Conservation (phyloP, 2,113 vertebrate species). For the pig (Sus scrofa) region DNA sequence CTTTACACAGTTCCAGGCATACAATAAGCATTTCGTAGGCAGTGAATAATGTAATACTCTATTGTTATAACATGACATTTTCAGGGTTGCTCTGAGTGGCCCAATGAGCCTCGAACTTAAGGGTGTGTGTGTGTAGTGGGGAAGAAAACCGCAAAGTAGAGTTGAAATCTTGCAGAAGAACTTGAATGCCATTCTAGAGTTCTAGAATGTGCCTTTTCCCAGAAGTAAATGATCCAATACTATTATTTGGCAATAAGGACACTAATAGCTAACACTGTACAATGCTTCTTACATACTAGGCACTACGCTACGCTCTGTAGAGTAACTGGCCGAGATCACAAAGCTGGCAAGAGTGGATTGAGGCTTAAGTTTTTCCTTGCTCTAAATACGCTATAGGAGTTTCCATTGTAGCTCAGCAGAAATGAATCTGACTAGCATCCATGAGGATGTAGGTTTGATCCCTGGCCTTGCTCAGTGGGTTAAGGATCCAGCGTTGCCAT, state of each 20-base stretch:
- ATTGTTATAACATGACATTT: slow-evolving; percentile 38
- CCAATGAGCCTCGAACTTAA: neutral
- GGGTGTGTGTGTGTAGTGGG: neutral
- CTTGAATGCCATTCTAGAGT: neutral
- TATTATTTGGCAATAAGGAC: slow-evolving; percentile 43
- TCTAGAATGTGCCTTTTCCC: neutral
- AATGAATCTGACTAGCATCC: too few species aligned
- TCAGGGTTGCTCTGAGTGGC: neutral
- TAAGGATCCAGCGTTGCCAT: too few species aligned
- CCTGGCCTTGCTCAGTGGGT: too few species aligned
- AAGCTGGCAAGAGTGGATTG: neutral
- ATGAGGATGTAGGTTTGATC: too few species aligned
- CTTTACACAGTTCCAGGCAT: neutral
- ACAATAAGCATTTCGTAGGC: neutral
- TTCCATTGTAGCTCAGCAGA: too few species aligned
- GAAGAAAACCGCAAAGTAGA: neutral
- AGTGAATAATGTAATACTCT: neutral
- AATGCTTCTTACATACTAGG: neutral
- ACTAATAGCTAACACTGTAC: neutral
- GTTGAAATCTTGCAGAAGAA: neutral
- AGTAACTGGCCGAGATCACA: neutral
- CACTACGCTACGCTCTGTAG: neutral
- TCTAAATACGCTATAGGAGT: neutral
- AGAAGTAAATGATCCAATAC: neutral
- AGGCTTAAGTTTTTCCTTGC: neutral